A percentile compares a stretch with the other conserved stretches of the same genome.
phyloP scores from a whole-genome alignment of 2,797 vertebrate species.

The Aplochiton taeniatus region DNA sequence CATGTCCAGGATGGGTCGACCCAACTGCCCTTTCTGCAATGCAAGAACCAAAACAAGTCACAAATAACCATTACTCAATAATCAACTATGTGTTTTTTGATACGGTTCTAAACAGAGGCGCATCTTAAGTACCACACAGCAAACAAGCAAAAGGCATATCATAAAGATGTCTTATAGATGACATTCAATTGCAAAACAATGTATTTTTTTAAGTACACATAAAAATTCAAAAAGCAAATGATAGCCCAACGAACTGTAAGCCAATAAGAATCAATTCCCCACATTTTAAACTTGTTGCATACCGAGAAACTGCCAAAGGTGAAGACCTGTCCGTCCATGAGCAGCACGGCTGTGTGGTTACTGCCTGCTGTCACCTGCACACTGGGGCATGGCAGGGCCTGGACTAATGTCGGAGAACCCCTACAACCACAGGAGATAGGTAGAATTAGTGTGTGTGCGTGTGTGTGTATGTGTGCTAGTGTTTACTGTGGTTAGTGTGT shows the following conservation, averaged over 20 bases:
- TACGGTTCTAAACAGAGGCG: too few species aligned
- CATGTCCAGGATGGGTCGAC: slow-evolving; percentile 94
- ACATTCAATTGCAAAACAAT: background rate
- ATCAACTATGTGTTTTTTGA: background rate
- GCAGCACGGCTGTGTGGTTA: slow-evolving; percentile 96
- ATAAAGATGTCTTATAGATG: too few species aligned
- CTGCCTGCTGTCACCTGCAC: slow-evolving; percentile 97
- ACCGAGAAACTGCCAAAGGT: slow-evolving; percentile 99
- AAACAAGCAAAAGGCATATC: too few species aligned
- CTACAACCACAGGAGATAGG: slow-evolving; percentile 58
- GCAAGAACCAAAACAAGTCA: slow-evolving; percentile 1
- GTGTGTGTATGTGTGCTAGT: slow-evolving; percentile 2
- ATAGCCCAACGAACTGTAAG: background rate
- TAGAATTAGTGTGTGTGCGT: background rate
- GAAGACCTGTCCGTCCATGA: slow-evolving; percentile 97
- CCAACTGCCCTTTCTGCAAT: slow-evolving; percentile 94
- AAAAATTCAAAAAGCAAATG: background rate
- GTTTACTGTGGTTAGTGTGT: background rate
- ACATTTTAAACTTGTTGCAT: slow-evolving; percentile 57
- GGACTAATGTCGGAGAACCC: slow-evolving; percentile 94
- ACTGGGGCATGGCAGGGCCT: slow-evolving; percentile 91
- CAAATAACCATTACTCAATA: background rate
- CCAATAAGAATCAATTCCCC: background rate
- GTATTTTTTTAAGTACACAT: background rate
- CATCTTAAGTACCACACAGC: too few species aligned